Evolutionary conservation across 2,888 invertebrate species (phyloP).

Genomic region (Eristalis tenax): DNA sequence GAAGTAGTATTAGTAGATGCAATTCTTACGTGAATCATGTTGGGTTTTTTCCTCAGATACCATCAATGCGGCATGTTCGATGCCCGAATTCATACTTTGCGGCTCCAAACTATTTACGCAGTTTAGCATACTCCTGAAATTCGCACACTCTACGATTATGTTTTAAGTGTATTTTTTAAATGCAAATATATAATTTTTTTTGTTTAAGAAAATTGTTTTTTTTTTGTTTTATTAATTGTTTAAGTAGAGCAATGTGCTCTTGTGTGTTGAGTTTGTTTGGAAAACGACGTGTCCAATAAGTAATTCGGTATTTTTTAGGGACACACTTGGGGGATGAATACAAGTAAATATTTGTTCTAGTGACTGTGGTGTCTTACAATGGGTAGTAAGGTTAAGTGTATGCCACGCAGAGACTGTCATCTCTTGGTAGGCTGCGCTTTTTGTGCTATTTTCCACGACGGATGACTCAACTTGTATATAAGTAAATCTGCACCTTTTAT

Average conservation of each 20-base stretch:
- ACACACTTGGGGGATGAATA: not conserved
- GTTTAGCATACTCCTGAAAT: conserved; percentile 96
- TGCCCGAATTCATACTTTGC: conserved; percentile 89
- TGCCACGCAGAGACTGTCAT: too few species aligned
- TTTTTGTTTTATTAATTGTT: conserved; percentile 50
- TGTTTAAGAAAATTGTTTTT: conserved; percentile 35
- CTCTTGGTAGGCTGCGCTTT: too few species aligned
- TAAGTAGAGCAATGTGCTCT: not conserved
- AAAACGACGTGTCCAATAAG: conserved; percentile 15
- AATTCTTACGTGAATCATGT: conserved; percentile 90
- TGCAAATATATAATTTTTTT: conserved; percentile 72
- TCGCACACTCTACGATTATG: conserved; percentile 83
- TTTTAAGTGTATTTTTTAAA: conserved; percentile 81
- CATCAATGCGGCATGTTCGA: conserved; percentile 89
- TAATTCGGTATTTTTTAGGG: conserved; percentile 53
- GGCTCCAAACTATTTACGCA: conserved; percentile 96
- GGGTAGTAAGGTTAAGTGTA: not conserved
- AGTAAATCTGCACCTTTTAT: too few species aligned
- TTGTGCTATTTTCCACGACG: too few species aligned
- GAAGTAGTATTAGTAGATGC: conserved; percentile 60
- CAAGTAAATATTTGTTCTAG: too few species aligned
- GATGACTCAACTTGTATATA: too few species aligned
- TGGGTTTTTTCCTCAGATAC: conserved; percentile 90
- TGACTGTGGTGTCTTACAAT: too few species aligned
- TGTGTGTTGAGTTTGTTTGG: conserved; percentile 39